Evolutionary conservation across 2,888 invertebrate genomes (phyloP).

Genomic region (Cartodere bifasciata): DNA sequence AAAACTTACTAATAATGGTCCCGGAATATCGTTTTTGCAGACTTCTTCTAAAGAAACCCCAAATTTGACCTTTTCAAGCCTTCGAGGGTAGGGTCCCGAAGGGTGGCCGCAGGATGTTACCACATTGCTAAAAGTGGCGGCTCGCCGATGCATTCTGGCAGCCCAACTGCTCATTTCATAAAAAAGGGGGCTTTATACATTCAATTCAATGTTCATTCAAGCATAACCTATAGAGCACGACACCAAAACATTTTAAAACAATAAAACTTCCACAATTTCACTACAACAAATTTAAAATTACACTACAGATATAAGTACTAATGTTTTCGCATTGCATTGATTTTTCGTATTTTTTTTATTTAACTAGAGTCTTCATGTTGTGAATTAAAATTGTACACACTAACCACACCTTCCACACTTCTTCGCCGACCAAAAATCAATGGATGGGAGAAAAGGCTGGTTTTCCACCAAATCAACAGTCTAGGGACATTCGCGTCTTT

Average conservation of each 20-base stretch:
- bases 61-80: conserved; percentile 89
- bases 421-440: conserved; percentile 11
- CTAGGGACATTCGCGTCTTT: no score
- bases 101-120: conserved; percentile 87
- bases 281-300: conserved; percentile 9
- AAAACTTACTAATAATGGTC: conserved; percentile 68
- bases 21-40: conserved; percentile 91
- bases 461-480: no score
- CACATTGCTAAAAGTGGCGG: conserved; percentile 80
- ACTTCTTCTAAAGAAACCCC: conserved; percentile 85
- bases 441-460: no score
- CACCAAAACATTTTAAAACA: conserved; percentile 8
- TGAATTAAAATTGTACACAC: conserved; percentile 8
- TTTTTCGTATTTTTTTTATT: conserved; percentile 10
- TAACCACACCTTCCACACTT: conserved; percentile 13
- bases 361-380: conserved; percentile 8
- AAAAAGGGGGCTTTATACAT: conserved; percentile 12
- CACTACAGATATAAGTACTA: conserved; percentile 8
- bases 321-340: conserved; percentile 8
- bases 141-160: conserved; percentile 82
- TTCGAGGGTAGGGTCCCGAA: conserved; percentile 66
- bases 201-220: conserved; percentile 20
- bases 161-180: conserved; percentile 79
- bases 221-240: conserved; percentile 27
- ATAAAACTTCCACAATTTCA: conserved; percentile 5